Conservation (phyloP, 1,140 invertebrate species). For the Oppia nitens region DNA sequence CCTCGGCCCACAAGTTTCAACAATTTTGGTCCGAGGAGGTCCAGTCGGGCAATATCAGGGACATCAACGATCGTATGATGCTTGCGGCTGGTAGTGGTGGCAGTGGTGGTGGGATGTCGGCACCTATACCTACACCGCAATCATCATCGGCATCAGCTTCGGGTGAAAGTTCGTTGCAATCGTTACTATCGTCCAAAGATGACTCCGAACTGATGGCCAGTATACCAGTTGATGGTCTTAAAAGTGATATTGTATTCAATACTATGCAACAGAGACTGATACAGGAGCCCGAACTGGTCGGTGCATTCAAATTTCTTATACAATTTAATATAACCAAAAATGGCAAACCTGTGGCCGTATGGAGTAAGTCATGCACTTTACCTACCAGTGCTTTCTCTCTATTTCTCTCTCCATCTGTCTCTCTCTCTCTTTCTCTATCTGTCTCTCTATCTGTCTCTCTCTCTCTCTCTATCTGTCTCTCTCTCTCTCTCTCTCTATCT, state of each 20-base stretch:
- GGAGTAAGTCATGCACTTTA: constrained; percentile 40
- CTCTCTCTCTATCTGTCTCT: neutral
- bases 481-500: neutral
- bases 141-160: neutral
- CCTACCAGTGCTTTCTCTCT: neutral
- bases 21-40: constrained; percentile 31
- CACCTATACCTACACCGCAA: neutral
- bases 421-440: neutral
- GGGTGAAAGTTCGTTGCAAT: neutral
- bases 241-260: constrained; percentile 54
- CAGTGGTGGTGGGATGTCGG: neutral
- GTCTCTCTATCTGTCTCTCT: neutral
- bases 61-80: neutral
- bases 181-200: too few relatives aligned
- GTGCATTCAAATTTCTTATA: constrained; percentile 59
- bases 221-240: constrained; percentile 15
- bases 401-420: neutral
- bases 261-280: constrained; percentile 50
- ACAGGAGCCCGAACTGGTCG: constrained; percentile 47
- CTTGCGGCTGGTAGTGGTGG: too few relatives aligned
- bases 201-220: neutral
- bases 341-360: constrained; percentile 39
- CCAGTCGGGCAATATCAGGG: neutral
- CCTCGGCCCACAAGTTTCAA: constrained; percentile 76
- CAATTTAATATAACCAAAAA: constrained; percentile 60